phyloP scores from a whole-genome alignment of 2,888 invertebrate genomes.

The Synergus umbraculus region DNA sequence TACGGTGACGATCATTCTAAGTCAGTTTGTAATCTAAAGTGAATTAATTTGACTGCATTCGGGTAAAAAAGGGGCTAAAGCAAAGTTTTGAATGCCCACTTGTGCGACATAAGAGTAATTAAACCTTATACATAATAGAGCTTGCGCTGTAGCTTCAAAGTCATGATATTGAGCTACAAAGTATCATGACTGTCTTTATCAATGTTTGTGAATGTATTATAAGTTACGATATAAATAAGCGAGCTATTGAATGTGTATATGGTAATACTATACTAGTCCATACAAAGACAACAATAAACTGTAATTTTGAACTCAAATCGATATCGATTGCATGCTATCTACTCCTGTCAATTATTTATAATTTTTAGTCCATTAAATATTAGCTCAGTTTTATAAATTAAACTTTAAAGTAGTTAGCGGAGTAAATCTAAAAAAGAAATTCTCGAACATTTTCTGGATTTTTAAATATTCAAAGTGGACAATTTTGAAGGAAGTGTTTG shows the following conservation, averaged over 20 bases:
- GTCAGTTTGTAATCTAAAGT: conserved; percentile 11
- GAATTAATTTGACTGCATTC: conserved; percentile 2
- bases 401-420: too few species aligned
- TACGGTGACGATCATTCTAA: not conserved
- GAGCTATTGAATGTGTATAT: conserved; percentile 77
- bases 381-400: too few species aligned
- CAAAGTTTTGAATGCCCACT: conserved; percentile 52
- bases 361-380: too few species aligned
- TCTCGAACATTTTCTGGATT: too few species aligned
- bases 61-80: conserved; percentile 8
- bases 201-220: conserved; percentile 77
- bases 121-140: conserved; percentile 73
- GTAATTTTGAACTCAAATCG: conserved; percentile 76
- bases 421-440: too few species aligned
- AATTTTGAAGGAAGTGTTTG: too few species aligned
- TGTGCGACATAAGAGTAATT: conserved; percentile 63
- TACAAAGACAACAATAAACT: conserved; percentile 77
- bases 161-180: conserved; percentile 72
- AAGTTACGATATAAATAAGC: conserved; percentile 76
- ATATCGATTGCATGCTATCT: conserved; percentile 1
- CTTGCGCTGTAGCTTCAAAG: conserved; percentile 76
- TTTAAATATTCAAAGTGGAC: too few species aligned
- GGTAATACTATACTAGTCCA: conserved; percentile 77
- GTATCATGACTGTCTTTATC: conserved; percentile 76
- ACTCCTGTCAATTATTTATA: not conserved